Evolutionary conservation across 1,140 invertebrate species (phyloP).

Genomic region (Bombus soroeensis): DNA sequence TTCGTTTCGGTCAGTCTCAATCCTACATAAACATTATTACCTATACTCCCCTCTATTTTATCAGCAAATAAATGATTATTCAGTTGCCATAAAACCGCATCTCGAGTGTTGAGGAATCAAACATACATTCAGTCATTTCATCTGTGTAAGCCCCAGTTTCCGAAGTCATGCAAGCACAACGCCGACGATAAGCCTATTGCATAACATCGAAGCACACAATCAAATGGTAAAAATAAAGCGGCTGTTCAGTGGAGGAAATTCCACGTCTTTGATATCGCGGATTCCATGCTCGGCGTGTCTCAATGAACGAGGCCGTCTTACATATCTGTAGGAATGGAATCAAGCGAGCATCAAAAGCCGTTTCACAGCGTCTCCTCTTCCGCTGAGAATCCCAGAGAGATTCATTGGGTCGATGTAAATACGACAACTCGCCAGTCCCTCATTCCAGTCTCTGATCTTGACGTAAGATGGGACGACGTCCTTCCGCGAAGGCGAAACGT

Average conservation of each 20-base stretch:
- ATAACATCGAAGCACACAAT: not conserved
- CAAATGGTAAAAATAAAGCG: slow-evolving; percentile 28
- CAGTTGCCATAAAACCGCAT: too few species aligned
- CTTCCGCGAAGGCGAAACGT: slow-evolving; percentile 17
- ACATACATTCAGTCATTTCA: too few species aligned
- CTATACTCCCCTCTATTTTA: too few species aligned
- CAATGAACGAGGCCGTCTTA: slow-evolving; percentile 10
- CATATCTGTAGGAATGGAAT: slow-evolving; percentile 26
- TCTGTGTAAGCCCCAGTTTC: not conserved
- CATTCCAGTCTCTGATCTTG: not conserved
- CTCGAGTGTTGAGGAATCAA: too few species aligned
- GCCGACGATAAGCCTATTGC: too few species aligned
- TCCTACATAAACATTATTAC: too few species aligned
- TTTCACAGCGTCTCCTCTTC: slow-evolving; percentile 21
- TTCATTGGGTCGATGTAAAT: slow-evolving; percentile 54
- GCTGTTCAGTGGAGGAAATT: not conserved
- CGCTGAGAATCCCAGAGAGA: slow-evolving; percentile 16
- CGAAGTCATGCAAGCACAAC: too few species aligned
- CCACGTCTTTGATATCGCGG: slow-evolving; percentile 27
- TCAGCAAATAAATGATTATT: too few species aligned
- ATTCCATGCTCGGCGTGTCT: slow-evolving; percentile 17
- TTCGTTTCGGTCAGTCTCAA: too few species aligned
- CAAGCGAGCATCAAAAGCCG: slow-evolving; percentile 25
- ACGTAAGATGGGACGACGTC: slow-evolving; percentile 11
- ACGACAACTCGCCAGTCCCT: not conserved